These are phyloP conservation scores for Caenorhabditis tropicalis DNA, from an alignment of 1,140 invertebrate genomes.

Conservation along the genomic window DNA sequence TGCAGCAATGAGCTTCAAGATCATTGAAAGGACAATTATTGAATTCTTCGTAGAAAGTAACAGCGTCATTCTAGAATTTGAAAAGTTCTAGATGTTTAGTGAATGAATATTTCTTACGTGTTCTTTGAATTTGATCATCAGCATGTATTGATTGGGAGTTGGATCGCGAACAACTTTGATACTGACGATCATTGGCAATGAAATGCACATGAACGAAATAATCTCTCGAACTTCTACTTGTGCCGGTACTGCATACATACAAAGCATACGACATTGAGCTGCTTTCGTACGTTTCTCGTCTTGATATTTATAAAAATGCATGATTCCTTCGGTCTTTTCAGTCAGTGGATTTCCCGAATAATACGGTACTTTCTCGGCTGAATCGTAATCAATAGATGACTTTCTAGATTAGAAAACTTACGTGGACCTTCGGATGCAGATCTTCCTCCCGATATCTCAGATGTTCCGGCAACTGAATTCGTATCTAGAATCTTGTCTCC, in stretches of 20 bases:
- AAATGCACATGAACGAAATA: conserved; percentile 41
- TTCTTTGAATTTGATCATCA: conserved; percentile 83
- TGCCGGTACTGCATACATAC: conserved; percentile 89
- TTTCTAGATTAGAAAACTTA: background rate
- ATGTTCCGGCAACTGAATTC: conserved; percentile 10
- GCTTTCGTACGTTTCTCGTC: conserved; percentile 37
- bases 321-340: conserved; percentile 91
- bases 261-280: conserved; percentile 82
- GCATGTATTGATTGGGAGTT: conserved; percentile 94
- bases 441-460: conserved; percentile 15
- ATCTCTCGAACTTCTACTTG: conserved; percentile 78
- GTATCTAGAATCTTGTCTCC: background rate
- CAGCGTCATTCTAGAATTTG: conserved; percentile 79
- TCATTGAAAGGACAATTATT: conserved; percentile 91
- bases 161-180: conserved; percentile 85
- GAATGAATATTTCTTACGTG: conserved; percentile 74
- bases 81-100: conserved; percentile 15
- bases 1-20: conserved; percentile 88
- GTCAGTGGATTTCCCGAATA: conserved; percentile 95
- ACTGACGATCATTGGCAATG: background rate
- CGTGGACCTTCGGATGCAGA: conserved; percentile 37
- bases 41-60: conserved; percentile 89
- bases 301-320: conserved; percentile 92
- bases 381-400: background rate
- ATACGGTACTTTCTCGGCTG: conserved; percentile 76